These are phyloP conservation scores for Narcine bancroftii DNA, from an alignment of 2,113 vertebrate species.

Conservation along the genomic window DNA sequence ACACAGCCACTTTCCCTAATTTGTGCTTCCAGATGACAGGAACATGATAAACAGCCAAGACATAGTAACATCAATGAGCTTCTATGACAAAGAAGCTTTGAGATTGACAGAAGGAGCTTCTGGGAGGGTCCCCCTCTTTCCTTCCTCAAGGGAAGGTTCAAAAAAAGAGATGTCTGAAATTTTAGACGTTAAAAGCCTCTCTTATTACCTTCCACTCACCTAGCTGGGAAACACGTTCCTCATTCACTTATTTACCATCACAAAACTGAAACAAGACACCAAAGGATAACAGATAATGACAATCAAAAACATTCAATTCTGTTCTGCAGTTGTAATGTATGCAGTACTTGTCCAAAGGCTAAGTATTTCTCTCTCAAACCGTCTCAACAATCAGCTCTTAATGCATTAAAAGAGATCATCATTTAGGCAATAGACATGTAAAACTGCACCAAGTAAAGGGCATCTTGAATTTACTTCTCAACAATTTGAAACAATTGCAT, in stretches of 20 bases:
- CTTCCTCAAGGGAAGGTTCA: slow-evolving; percentile 48
- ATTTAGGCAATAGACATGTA: slow-evolving; percentile 41
- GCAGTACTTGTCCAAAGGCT: slow-evolving; percentile 40
- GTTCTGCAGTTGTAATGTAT: slow-evolving; percentile 49
- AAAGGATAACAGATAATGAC: slow-evolving; percentile 51
- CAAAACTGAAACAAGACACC: slow-evolving; percentile 50
- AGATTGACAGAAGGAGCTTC: slow-evolving; percentile 53
- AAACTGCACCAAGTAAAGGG: slow-evolving; percentile 41
- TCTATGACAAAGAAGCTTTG: slow-evolving; percentile 53
- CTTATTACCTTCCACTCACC: slow-evolving; percentile 54
- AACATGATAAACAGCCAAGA: slow-evolving; percentile 53
- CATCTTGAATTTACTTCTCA: slow-evolving; percentile 38
- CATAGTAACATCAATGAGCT: slow-evolving; percentile 44
- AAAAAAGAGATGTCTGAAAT: slow-evolving; percentile 53
- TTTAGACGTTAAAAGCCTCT: slow-evolving; percentile 65
- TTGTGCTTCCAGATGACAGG: slow-evolving; percentile 54
- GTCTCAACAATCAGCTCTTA: slow-evolving; percentile 43
- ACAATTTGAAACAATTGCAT: slow-evolving; percentile 32
- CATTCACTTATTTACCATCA: slow-evolving; percentile 51
- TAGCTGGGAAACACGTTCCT: slow-evolving; percentile 59
- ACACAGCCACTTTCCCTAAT: slow-evolving; percentile 50
- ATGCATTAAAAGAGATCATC: slow-evolving; percentile 41
- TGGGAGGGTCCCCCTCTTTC: slow-evolving; percentile 44
- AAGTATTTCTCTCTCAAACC: slow-evolving; percentile 41
- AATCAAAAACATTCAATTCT: slow-evolving; percentile 46